Percentiles rank a stretch among this genome's conserved stretches.
Conservation (phyloP, 2,797 vertebrate species). For the Sciaenops ocellatus region DNA sequence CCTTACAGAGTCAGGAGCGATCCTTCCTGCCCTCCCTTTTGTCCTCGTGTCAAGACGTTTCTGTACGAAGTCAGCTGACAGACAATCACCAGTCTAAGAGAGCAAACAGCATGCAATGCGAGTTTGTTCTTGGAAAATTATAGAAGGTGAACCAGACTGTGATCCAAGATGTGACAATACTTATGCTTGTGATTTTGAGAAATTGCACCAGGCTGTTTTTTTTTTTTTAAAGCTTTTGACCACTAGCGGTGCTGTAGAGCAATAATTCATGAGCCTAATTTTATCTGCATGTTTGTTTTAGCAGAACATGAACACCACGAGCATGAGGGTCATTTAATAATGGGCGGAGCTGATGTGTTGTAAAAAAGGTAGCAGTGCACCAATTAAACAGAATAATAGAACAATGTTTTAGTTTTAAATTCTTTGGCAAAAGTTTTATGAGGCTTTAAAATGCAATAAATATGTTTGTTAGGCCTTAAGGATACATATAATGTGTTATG, state of each 20-base stretch:
- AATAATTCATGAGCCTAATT: not conserved
- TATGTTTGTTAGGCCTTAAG: slow-evolving; percentile 38
- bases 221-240: not conserved
- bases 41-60: slow-evolving; percentile 41
- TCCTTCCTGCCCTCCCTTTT: slow-evolving; percentile 38
- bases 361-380: not conserved
- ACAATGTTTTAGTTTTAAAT: not conserved
- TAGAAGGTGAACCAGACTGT: slow-evolving; percentile 34
- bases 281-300: slow-evolving; percentile 9
- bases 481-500: slow-evolving; percentile 5
- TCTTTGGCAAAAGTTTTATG: slow-evolving; percentile 26
- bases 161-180: slow-evolving; percentile 5
- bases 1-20: slow-evolving; percentile 34
- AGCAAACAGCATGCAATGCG: slow-evolving; percentile 5
- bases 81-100: slow-evolving; percentile 22
- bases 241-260: not conserved
- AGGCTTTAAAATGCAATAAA: slow-evolving; percentile 28
- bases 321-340: not conserved
- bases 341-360: slow-evolving; percentile 1
- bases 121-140: slow-evolving; percentile 55
- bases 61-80: slow-evolving; percentile 37
- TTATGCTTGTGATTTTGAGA: not conserved
- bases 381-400: not conserved
- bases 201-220: not conserved
- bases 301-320: not conserved